These are phyloP conservation scores for Nesospiza acunhae DNA, from an alignment of 2,113 vertebrate species.

Conservation along the genomic window DNA sequence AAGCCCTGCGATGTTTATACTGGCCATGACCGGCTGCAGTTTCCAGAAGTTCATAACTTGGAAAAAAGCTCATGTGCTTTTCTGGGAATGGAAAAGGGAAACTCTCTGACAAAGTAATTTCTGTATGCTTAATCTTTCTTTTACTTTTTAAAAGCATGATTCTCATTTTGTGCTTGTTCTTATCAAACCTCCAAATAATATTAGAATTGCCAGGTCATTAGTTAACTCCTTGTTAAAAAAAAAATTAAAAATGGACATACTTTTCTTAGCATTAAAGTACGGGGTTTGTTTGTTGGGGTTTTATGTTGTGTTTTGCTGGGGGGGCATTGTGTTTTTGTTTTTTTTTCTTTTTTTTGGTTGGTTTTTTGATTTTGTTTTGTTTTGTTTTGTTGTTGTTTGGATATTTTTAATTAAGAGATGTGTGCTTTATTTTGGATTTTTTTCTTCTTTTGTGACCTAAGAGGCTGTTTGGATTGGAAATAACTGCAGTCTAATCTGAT, in stretches of 20 bases:
- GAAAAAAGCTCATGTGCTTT: not conserved
- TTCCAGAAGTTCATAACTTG: not conserved
- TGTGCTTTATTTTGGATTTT: not conserved
- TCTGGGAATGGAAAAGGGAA: not conserved
- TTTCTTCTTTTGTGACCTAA: not conserved
- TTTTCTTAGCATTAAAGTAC: not conserved
- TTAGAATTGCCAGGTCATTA: not conserved
- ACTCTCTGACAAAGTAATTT: not conserved
- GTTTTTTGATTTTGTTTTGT: too few relatives aligned
- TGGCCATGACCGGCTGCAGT: accelerated
- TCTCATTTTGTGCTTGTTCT: not conserved
- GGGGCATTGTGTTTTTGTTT: too few relatives aligned
- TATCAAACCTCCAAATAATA: not conserved
- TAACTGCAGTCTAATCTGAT: not conserved
- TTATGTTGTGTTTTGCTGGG: not conserved
- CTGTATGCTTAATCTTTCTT: not conserved
- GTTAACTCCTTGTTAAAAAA: not conserved
- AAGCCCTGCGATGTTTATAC: not conserved
- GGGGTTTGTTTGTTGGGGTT: not conserved
- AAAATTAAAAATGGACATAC: accelerated
- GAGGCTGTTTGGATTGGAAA: not conserved
- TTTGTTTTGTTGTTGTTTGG: not conserved
- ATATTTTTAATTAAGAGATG: not conserved
- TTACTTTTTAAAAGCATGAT: not conserved
- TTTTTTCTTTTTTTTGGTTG: too few relatives aligned